Conservation (phyloP, 2,888 invertebrate genomes). For the Lithophane leautieri region DNA sequence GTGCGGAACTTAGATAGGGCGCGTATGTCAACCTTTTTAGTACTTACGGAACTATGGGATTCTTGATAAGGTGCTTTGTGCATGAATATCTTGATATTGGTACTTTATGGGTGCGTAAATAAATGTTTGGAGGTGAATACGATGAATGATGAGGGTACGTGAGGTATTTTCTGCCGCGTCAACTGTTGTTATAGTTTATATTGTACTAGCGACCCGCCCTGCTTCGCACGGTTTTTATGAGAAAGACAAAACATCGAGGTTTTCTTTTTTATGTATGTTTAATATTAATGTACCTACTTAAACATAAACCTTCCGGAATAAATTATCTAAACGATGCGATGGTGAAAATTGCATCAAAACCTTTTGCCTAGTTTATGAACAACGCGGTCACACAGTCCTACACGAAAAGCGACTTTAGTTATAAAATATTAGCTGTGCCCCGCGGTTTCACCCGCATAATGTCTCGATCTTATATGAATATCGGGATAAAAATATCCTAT, state of each 20-base stretch:
- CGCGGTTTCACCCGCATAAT: too few species aligned
- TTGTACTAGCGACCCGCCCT: too few species aligned
- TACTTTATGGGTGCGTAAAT: slow-evolving; percentile 47
- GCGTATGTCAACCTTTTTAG: slow-evolving; percentile 55
- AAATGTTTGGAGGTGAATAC: slow-evolving; percentile 33
- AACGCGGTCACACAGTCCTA: neutral
- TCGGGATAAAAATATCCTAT: too few species aligned
- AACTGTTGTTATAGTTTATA: neutral
- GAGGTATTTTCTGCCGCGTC: neutral
- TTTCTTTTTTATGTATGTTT: neutral
- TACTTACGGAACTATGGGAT: slow-evolving; percentile 24
- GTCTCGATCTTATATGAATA: too few species aligned
- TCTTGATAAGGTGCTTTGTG: slow-evolving; percentile 41
- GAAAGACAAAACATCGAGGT: neutral
- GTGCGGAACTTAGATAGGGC: slow-evolving; percentile 43
- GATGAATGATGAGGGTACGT: slow-evolving; percentile 30
- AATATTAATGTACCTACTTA: neutral
- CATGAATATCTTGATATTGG: slow-evolving; percentile 43
- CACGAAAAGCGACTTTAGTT: neutral
- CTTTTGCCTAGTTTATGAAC: neutral
- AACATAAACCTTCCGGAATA: neutral
- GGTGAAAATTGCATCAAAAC: neutral
- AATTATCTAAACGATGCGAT: neutral
- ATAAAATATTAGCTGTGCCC: too few species aligned
- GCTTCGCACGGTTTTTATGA: neutral